A percentile compares a stretch with the other conserved stretches of the same genome.
These are phyloP conservation scores for Pteruthius melanotis DNA, from an alignment of 2,113 vertebrate species.

Conservation along the genomic window DNA sequence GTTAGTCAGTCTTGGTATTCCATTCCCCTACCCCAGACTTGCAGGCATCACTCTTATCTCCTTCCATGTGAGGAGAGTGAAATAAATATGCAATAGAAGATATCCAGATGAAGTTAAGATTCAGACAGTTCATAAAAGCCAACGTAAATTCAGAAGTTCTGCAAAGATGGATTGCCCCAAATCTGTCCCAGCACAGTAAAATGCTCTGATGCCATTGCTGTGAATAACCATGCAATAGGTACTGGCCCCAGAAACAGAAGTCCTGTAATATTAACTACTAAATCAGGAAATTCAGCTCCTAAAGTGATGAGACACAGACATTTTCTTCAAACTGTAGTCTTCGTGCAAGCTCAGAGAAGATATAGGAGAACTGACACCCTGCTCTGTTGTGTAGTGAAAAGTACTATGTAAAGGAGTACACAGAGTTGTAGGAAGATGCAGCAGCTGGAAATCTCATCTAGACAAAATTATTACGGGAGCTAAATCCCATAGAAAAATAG, in stretches of 20 bases:
- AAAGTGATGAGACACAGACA: background rate
- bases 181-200: background rate
- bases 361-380: accelerated
- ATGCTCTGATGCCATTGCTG: background rate
- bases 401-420: background rate
- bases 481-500: background rate
- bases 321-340: background rate
- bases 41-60: background rate
- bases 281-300: background rate
- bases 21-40: background rate
- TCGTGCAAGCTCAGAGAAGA: background rate
- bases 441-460: background rate
- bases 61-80: background rate
- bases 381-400: background rate
- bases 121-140: background rate
- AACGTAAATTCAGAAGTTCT: background rate
- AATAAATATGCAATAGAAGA: background rate
- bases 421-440: background rate
- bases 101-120: background rate
- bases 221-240: background rate
- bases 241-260: background rate
- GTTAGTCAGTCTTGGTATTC: background rate
- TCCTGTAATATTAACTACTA: background rate
- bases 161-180: background rate
- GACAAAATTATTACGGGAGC: background rate